Conservation (phyloP, 2,113 vertebrate genomes). For the Heloderma charlesbogerti region DNA sequence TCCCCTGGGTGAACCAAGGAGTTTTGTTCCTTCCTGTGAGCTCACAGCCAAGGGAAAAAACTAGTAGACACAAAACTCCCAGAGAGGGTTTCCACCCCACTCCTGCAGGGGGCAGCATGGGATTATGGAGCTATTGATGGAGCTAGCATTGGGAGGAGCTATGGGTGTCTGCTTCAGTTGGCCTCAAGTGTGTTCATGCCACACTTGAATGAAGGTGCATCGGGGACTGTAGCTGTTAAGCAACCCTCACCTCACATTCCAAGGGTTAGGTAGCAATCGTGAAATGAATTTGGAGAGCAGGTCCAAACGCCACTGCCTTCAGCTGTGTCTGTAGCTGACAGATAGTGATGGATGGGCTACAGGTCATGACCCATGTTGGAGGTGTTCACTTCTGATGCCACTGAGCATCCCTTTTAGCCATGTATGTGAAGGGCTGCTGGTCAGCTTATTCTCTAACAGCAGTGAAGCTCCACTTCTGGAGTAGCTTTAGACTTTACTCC, state of each 20-base stretch:
- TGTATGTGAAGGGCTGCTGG: conserved; percentile 6
- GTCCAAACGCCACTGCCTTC: background rate
- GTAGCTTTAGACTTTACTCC: background rate
- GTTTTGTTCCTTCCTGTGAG: background rate
- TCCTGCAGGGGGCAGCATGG: background rate
- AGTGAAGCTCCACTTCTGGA: background rate
- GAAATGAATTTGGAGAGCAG: conserved; percentile 14
- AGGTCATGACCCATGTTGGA: background rate
- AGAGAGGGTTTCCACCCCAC: conserved; percentile 6
- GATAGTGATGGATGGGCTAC: background rate
- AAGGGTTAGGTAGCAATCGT: background rate
- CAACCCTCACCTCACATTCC: background rate
- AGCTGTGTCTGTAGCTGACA: background rate
- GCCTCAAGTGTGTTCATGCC: background rate
- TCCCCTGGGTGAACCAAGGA: background rate
- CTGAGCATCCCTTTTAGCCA: background rate
- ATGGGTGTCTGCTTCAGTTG: background rate
- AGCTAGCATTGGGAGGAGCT: background rate
- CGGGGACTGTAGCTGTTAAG: background rate
- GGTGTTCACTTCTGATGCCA: background rate
- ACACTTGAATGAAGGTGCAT: background rate
- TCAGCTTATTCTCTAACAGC: background rate
- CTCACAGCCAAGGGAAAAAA: background rate
- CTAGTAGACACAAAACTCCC: background rate
- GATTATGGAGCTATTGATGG: background rate